Evolutionary conservation across 2,888 invertebrate genomes (phyloP), one percentile per base, ranked within the genome.

Genomic region (Agonum fuliginosum): DNA sequence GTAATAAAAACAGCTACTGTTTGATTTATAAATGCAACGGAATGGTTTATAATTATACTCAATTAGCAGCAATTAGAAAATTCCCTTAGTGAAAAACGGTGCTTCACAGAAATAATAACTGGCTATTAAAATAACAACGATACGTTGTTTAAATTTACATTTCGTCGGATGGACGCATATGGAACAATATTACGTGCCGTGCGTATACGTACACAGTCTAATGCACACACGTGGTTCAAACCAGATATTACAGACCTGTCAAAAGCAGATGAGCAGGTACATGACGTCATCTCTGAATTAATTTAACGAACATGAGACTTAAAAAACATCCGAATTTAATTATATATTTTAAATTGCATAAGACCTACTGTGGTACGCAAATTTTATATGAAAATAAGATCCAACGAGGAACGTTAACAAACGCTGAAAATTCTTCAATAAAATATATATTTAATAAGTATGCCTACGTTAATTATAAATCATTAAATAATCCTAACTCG

Each of bases 251-350:
- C 27, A 6, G n/a, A 22, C 27, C 71, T 71, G 71, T 71, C 71
- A 71, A 19, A 22, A 30, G 6, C 71, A 71, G 69, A 41, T 14
- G 24, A 41, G n/a, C 37, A 30, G 24, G 24, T 43, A 41, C 12
- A 69, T 70, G 71, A 71, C 71, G 71, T 71, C 71, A 51, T 71
- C 48, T 27, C 14, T 46, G 27, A 71, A 34, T 48, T 71, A 48
- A 71, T 71, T 71, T 48, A 71, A 46, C 46, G 24, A 43, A 48
- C 37, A 70, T 71, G 34, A 46, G 69, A 69, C 46, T 46, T 69
- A 20, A 46, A 20, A 24, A 69, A 69, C 43, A 69, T 69, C 43
- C 69, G 41, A n/a, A 46, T 69, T 69, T 46, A 43, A 69, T 69
- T 69, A 22, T 43, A 43, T 69, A 62, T 62, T 62, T 62, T 62